These are phyloP conservation scores for Limnephilus auricula DNA, from an alignment of 2,888 invertebrate genomes.

Conservation along the genomic window DNA sequence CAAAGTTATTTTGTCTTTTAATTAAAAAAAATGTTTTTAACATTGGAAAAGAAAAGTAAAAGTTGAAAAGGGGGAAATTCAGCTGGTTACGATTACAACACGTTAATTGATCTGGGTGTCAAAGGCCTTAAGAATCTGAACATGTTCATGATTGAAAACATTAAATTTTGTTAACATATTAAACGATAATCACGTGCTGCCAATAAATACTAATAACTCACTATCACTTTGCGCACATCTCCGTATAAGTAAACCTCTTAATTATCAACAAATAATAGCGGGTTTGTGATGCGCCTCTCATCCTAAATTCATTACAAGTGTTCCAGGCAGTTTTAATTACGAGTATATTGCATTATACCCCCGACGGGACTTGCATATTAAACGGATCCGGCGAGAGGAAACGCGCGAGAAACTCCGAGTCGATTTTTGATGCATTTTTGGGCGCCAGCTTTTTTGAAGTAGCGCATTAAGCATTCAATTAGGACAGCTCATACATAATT, in stretches of 20 bases:
- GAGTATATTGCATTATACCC: neutral
- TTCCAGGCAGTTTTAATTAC: neutral
- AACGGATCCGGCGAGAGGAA: neutral
- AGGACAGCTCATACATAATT: neutral
- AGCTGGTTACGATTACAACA: no score
- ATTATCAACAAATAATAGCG: neutral
- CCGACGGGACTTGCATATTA: conserved; percentile 9
- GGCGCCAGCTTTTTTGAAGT: conserved; percentile 37
- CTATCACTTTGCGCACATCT: neutral
- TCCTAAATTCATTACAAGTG: conserved; percentile 3
- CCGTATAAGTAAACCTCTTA: neutral
- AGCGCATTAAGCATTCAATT: neutral
- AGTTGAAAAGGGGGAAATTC: no score
- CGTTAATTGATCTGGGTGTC: no score
- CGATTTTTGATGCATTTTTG: conserved; percentile 31
- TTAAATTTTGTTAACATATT: neutral
- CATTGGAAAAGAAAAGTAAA: no score
- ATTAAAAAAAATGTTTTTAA: no score
- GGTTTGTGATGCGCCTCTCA: neutral
- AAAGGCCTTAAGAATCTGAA: neutral
- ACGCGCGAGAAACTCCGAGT: neutral
- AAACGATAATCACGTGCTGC: neutral
- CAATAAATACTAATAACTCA: neutral
- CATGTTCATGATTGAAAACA: neutral
- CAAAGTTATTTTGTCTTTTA: no score